These are phyloP conservation scores for Pica pica DNA, from an alignment of 2,113 vertebrate species.

Conservation along the genomic window DNA sequence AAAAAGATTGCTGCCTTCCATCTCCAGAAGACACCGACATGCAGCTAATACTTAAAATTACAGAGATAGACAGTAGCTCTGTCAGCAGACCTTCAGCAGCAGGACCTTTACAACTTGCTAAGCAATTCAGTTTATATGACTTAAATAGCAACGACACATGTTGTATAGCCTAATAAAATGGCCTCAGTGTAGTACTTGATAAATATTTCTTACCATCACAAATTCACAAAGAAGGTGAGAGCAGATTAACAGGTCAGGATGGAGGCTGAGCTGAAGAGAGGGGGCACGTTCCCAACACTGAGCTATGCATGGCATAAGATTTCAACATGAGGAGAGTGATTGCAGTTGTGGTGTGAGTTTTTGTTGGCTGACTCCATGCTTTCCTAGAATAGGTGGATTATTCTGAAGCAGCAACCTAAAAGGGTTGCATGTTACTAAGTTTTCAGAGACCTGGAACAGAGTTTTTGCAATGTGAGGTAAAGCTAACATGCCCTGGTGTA, in stretches of 20 bases:
- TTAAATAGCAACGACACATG: not conserved
- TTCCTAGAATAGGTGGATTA: not conserved
- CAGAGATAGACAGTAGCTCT: not conserved
- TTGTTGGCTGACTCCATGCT: not conserved
- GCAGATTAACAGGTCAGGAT: not conserved
- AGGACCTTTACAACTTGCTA: not conserved
- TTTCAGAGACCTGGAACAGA: not conserved
- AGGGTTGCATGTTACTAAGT: not conserved
- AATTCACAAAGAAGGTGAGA: not conserved
- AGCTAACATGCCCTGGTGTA: not conserved
- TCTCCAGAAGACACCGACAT: not conserved
- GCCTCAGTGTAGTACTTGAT: not conserved
- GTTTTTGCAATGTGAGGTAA: not conserved
- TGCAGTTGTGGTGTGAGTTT: not conserved
- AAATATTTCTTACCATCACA: not conserved
- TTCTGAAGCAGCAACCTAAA: not conserved
- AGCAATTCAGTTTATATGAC: not conserved
- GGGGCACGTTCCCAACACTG: not conserved
- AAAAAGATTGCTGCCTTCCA: not conserved
- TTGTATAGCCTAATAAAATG: not conserved
- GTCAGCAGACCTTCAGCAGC: constrained; percentile 13
- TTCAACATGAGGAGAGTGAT: not conserved
- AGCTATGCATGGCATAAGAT: not conserved
- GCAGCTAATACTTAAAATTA: constrained; percentile 23
- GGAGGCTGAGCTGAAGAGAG: not conserved